Conservation (phyloP, 2,888 invertebrate genomes). For the Fragum sueziense region DNA sequence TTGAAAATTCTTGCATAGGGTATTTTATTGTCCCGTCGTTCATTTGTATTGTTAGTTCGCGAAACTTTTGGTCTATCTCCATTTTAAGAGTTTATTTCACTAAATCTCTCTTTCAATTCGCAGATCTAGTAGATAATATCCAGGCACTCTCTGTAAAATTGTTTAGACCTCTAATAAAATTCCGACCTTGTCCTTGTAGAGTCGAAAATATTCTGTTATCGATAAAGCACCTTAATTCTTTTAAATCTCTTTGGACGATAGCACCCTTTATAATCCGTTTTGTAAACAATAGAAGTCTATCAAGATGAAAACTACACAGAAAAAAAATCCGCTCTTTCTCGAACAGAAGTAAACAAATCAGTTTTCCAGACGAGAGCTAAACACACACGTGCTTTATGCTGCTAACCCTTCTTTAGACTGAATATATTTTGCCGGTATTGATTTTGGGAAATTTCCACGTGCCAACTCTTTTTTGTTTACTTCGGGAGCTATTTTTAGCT, state of each 20-base stretch:
- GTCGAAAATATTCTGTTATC: background rate
- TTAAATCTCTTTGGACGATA: background rate
- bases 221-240: background rate
- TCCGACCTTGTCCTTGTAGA: background rate
- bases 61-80: slow-evolving; percentile 4
- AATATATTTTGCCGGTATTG: background rate
- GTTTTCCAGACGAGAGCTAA: too few species aligned
- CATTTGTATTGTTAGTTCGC: background rate
- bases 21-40: background rate
- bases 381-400: too few species aligned
- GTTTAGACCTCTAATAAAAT: background rate
- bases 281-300: too few species aligned
- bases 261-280: too few species aligned
- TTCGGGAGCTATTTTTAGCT: background rate
- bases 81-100: background rate
- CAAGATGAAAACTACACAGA: too few species aligned
- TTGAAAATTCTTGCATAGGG: background rate
- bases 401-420: too few species aligned
- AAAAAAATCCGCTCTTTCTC: too few species aligned
- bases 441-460: slow-evolving; percentile 19
- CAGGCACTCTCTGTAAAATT: background rate
- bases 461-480: background rate
- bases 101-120: too few species aligned
- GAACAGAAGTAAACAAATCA: too few species aligned
- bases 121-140: background rate